Evolutionary conservation across 2,113 vertebrate species (phyloP), one percentile per base, ranked within the genome.

Genomic region (Columba livia): DNA sequence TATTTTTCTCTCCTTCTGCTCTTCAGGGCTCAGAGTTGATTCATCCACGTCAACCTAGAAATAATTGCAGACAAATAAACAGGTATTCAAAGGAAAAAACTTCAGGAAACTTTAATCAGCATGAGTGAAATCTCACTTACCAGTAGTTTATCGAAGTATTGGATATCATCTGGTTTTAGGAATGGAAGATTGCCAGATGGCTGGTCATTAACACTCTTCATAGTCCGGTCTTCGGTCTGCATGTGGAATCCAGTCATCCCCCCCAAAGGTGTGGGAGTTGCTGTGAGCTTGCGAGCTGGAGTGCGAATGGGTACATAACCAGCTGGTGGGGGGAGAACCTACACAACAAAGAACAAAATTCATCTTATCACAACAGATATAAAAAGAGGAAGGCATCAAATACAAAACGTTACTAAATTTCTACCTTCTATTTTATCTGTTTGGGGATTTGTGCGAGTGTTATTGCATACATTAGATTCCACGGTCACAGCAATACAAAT

Each of bases 201-300:
- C 70, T 99, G 99, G 96, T 99, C 99, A 51, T 99, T 99, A 88
- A 99, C 98, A 54, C 99, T 99, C 92, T 99, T 99, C 95, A 99
- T 99, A 31, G 99, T 98, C 48, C 99, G 98, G 79, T 99, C 99
- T 96, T 99, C 99, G 4, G 97, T 98, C 96, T 99, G 99, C 99
- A 99, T 99, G 97, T 99, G 99, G 98, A 99, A 99, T 18, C 99
- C 99, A 4, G 99, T 99, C 99, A 99, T 99, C 7, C 99, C 99
- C 6, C 99, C 99, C 44, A 99, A 98, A 7, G 99, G 99, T 1
- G 99, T 99, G n/a, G 99, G 99, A 1, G 99, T 99, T 34, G 99
- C 99, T 1, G 99, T 98, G 58, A 99, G 98, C 79, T 99, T 99
- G 28, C 99, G 99, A 62, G 99, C 99, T 10, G 99, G 99, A 54